Evolutionary conservation across 2,113 vertebrate genomes (phyloP), one percentile per base, ranked within the genome.

Genomic region (Apaloderma vittatum): DNA sequence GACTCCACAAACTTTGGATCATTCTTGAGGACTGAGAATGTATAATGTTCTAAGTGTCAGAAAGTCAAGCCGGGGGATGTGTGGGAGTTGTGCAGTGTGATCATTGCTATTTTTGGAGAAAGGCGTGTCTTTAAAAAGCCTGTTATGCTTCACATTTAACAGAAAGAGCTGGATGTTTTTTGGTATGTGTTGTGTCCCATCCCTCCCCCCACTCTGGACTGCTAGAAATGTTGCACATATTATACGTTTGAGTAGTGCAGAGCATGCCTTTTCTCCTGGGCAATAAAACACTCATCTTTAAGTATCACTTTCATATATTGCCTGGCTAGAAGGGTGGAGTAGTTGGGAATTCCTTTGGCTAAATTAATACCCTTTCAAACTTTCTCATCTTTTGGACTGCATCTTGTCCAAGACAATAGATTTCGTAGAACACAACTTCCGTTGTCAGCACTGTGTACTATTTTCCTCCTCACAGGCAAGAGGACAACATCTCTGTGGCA

Each of bases 41-140:
- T 62, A 1, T 57, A 22, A 72, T 49, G 22, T 61, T 91, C 11
- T 59, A 27, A 3, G 6, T 63, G 73, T 90, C 68, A 92, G 36
- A 82, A 88, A 92, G 76, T 75, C 86, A 55, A 45, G 32, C 24
- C 77, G 67, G 20, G 11, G 19, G 11, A 30, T 0, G 0, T 49
- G 68, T 91, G 48, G 76, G 84, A 86, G 71, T 51, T 70, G 51
- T 90, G 15, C 61, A 61, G 40, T 75, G 26, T 88, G 82, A 72
- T 86, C 82, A 29, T 34, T 89, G 73, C 83, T 93, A 61, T 90
- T 96, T 92, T 81, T 77, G 32, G 88, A 81, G 48, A 24, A 77
- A 86, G 40, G 22, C 61, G 34, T 73, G 86, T 57, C 26, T 54
- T 90, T 52, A 90, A 93, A 86, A 74, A 84, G 27, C 54, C 72